Evolutionary conservation across 1,140 invertebrate species (phyloP), one percentile per base, ranked within the genome.

Genomic region (Oedothorax gibbosus): DNA sequence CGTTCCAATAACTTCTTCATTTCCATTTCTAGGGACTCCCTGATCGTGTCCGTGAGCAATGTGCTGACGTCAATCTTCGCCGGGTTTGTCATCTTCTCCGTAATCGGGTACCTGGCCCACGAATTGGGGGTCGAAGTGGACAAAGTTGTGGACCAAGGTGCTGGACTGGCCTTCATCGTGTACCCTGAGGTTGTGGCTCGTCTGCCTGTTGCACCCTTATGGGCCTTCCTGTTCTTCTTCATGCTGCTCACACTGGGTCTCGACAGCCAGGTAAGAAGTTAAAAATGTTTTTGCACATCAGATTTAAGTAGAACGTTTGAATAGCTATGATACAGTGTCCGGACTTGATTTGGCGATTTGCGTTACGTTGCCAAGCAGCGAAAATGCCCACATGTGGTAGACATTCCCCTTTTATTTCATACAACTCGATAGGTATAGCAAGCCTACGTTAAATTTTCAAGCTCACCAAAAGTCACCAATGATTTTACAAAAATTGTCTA

Each of bases 221-320:
- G 96, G 96, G 95, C 95, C 0, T 90, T 95, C 69, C 90, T 96
- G 0, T 97, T 97, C 91, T 97, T 97, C 89, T 92, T 96, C 65
- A 95, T 95, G 94, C 90, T 95, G 9, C 89, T 95, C 35, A 95
- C 94, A 0, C 90, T 95, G 51, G 94, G 94, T 10, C 91, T 95
- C 80, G 94, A 95, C 86, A 95, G 94, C 49, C 94, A 95, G 91
- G 92, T 93, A 69, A 35, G 57, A n/a, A n/a, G n/a, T n/a, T n/a
- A n/a, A n/a, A n/a, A n/a, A n/a, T n/a, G n/a, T n/a, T n/a, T n/a
- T n/a, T n/a, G n/a, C n/a, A n/a, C n/a, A n/a, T n/a, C n/a, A n/a
- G n/a, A n/a, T n/a, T n/a, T n/a, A n/a, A n/a, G n/a, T n/a, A n/a
- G n/a, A n/a, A n/a, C n/a, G n/a, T n/a, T n/a, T n/a, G n/a, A n/a